These are phyloP conservation scores for Menidia menidia DNA, from an alignment of 2,797 vertebrate species.

Conservation along the genomic window DNA sequence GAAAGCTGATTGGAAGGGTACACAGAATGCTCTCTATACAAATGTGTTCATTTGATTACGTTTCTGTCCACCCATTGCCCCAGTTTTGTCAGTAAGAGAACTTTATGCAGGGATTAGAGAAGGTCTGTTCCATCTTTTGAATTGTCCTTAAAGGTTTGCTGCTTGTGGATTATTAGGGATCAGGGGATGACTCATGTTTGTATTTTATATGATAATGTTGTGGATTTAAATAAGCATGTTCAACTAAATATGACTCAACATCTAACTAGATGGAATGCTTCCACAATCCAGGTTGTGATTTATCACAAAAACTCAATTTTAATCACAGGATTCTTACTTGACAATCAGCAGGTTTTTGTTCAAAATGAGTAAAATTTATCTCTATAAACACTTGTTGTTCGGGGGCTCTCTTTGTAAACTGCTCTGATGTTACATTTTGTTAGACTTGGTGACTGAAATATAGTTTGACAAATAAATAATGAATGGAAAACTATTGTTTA, in stretches of 20 bases:
- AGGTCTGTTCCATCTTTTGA: not conserved
- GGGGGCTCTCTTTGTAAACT: not conserved
- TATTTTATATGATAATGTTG: constrained; percentile 39
- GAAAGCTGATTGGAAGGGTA: not conserved
- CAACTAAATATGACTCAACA: constrained; percentile 33
- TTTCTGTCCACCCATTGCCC: not conserved
- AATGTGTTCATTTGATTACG: not conserved
- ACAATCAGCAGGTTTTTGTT: not conserved
- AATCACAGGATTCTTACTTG: not conserved
- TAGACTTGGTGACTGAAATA: not conserved
- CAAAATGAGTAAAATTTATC: not conserved
- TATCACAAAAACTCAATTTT: constrained; percentile 17
- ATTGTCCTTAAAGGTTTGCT: not conserved
- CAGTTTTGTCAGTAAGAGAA: not conserved
- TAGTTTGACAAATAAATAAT: not conserved
- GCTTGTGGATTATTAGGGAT: not conserved
- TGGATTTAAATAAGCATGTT: constrained; percentile 44
- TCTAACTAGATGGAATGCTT: constrained; percentile 21
- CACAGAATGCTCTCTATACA: constrained; percentile 10
- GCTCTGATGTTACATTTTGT: not conserved
- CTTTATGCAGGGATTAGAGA: not conserved
- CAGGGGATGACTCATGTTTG: not conserved
- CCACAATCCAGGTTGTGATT: constrained; percentile 3
- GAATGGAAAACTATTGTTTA: not conserved
- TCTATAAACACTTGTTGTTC: not conserved